Evolutionary conservation across 2,113 vertebrate species (phyloP).

Genomic region (Pampusana beccarii): DNA sequence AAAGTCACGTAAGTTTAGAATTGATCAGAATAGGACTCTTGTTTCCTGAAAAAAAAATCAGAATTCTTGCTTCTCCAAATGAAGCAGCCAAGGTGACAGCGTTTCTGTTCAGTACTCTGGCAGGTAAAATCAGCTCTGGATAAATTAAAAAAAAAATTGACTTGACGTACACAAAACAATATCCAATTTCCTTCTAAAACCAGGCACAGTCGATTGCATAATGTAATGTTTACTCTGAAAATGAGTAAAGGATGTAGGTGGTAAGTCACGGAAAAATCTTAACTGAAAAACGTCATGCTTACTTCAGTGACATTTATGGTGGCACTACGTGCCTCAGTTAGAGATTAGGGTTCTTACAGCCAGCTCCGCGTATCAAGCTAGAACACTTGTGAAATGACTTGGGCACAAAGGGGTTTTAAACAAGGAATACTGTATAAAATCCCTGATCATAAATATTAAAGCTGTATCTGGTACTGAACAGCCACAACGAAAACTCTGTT

Average conservation of each 20-base stretch:
- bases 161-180: neutral
- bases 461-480: conserved; percentile 5
- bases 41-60: neutral
- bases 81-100: conserved; percentile 19
- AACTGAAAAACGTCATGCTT: neutral
- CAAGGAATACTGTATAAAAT: conserved; percentile 50
- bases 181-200: neutral
- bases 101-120: neutral
- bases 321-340: neutral
- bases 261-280: neutral
- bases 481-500: neutral
- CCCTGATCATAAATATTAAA: conserved; percentile 67
- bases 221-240: conserved; percentile 13
- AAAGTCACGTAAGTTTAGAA: neutral
- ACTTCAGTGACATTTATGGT: neutral
- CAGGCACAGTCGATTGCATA: neutral
- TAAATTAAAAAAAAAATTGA: neutral
- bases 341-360: neutral
- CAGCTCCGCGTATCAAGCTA: neutral
- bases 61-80: conserved; percentile 3
- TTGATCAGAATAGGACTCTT: neutral
- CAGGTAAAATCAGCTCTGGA: neutral
- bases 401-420: neutral
- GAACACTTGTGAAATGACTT: neutral
- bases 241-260: neutral